Conservation (phyloP, 2,113 vertebrate species). For the Peromyscus leucopus region DNA sequence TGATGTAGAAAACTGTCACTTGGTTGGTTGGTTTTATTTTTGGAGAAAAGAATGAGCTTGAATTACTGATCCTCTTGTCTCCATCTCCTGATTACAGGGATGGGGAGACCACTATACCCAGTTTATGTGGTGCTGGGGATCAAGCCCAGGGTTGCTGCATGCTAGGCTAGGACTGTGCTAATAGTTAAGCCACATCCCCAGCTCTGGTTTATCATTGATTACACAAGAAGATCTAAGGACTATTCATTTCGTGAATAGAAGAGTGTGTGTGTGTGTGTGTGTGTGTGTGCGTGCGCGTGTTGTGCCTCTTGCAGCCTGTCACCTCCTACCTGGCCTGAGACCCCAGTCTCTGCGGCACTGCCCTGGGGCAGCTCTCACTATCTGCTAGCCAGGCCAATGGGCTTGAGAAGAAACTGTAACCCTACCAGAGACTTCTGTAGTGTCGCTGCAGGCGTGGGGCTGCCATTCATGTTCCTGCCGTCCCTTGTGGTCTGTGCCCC, state of each 20-base stretch:
- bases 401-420: background rate
- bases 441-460: rapidly evolving
- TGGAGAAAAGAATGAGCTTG: background rate
- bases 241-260: background rate
- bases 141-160: background rate
- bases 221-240: background rate
- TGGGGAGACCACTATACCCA: too few species aligned
- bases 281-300: background rate
- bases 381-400: background rate
- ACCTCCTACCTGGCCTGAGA: background rate
- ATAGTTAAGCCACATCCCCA: background rate
- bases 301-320: background rate
- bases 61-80: background rate
- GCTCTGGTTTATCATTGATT: background rate
- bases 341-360: background rate
- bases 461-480: background rate
- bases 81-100: background rate
- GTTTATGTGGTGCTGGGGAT: background rate
- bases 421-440: background rate
- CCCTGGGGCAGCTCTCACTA: background rate
- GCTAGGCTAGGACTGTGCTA: background rate
- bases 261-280: background rate
- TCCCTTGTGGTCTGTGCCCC: background rate
- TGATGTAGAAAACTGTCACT: background rate
- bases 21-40: background rate